Percentiles rank a stretch among this genome's conserved stretches.
Conservation (phyloP, 1,140 invertebrate species). For the Diprion similis region DNA sequence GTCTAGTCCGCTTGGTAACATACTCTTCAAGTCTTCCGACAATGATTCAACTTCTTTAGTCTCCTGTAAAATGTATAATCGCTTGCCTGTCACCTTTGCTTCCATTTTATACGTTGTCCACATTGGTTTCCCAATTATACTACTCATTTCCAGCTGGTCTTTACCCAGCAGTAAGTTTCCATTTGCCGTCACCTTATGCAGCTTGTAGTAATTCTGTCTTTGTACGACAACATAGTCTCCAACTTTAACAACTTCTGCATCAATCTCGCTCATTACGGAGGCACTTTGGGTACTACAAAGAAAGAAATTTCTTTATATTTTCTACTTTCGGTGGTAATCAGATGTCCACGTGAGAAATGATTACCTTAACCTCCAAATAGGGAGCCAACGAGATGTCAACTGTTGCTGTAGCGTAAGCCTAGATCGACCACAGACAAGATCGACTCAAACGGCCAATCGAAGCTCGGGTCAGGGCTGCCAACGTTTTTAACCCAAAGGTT, state of each 20-base stretch:
- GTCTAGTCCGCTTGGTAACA: conserved; percentile 69
- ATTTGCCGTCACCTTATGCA: conserved; percentile 73
- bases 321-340: too few relatives aligned
- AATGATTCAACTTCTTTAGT: conserved; percentile 57
- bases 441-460: too few relatives aligned
- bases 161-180: conserved; percentile 72
- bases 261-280: conserved; percentile 18
- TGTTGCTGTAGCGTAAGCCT: too few relatives aligned
- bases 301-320: too few relatives aligned
- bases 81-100: conserved; percentile 65
- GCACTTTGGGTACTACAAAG: not conserved
- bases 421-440: too few relatives aligned
- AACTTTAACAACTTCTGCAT: conserved; percentile 59
- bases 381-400: too few relatives aligned
- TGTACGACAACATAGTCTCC: conserved; percentile 79
- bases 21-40: conserved; percentile 49
- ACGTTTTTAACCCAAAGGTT: too few relatives aligned
- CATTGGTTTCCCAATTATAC: conserved; percentile 75
- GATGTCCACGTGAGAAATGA: too few relatives aligned
- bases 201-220: conserved; percentile 76
- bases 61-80: conserved; percentile 64
- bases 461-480: too few relatives aligned
- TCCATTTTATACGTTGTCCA: conserved; percentile 83
- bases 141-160: conserved; percentile 74
- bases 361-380: too few relatives aligned